Evolutionary conservation across 2,113 vertebrate species (phyloP), one percentile per base, ranked within the genome.

Genomic region (Manacus vitellinus): DNA sequence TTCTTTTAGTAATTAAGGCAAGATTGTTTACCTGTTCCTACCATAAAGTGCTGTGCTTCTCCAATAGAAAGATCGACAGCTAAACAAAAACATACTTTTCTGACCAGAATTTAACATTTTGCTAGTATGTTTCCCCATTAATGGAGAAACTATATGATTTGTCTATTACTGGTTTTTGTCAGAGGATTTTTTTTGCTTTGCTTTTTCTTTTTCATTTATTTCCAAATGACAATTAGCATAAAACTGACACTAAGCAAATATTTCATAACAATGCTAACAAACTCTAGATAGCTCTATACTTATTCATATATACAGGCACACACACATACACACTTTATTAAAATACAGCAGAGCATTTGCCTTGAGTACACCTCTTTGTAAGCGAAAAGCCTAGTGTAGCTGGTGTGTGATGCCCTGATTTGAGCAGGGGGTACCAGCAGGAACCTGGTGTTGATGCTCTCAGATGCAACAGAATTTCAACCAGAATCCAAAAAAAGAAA

Each of bases 1-100:
- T 68, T 94, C 65, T 82, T 89, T 94, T 85, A 82, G 74, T 95
- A 94, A 96, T 98, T 98, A 98, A 98, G 97, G 97, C 96, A 96
- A 97, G 49, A 94, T 86, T 93, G 72, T 96, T 96, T 94, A 88
- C 71, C 61, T 85, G 70, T 82, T 67, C 76, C 75, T 82, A 91
- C 80, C 78, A 72, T 62, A 82, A 91, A 90, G 59, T 92, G 80
- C 89, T 96, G 58, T 92, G 79, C 76, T 89, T 95, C 88, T 89
- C 84, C 43, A 35, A 54, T 58, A 87, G 85, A 91, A 97, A 96
- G 67, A 86, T 41, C 0, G 2, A 84, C 67, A 94, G 70, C 79
- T 91, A 89, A 90, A 89, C 68, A 43, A 96, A 97, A 97, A 76
- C 46, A 46, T 24, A 24, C 14, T 67, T 92, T 80, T 94, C 68